Evolutionary conservation across 2,113 vertebrate genomes (phyloP), one percentile per base, ranked within the genome.

Genomic region (Sebastes fasciatus): DNA sequence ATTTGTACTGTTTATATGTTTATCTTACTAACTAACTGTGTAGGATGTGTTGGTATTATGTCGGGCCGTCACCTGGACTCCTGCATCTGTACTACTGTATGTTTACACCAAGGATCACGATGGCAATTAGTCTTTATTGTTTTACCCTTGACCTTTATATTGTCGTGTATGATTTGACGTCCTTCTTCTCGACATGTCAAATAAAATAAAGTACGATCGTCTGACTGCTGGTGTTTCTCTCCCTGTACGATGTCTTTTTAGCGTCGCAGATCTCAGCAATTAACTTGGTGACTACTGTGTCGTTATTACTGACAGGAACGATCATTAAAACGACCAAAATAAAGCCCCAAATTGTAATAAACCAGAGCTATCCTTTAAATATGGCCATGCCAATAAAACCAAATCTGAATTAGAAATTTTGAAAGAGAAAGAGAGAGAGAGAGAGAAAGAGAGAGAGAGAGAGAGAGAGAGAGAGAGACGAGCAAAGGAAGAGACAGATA

Each of bases 341-440:
- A 61, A 6, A 14, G 16, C 65, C 10, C 11, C 11, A 43, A 51
- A n/a, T 80, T 80, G 26, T 54, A 54, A 80, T 49, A 64, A 74
- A 70, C 1, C 46, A 34, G 21, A 69, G 73, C 75, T 76, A 49
- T 80, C 65, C 17, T 63, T 61, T 17, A 54, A 83, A 86, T 64
- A 64, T 79, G 58, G 19, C 74, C 64, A 48, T 19, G 55, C 48
- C 66, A 79, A 54, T 67, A 58, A 62, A 62, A 48, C 40, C 40
- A 51, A 77, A 79, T 84, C 62, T 69, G 60, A 83, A 79, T 84
- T 54, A 52, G 58, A 84, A 72, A 81, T 77, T 77, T 80, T 74
- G 54, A 61, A 13, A 61, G 26, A 52, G 58, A 21, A 17, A 4
- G 43, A 43, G 4, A 62, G 17, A 67, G 21, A 75, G 61, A 74